Base-by-base conservation (phyloP, 2,113 vertebrate genomes). In the Taxidea taxus region DNA sequence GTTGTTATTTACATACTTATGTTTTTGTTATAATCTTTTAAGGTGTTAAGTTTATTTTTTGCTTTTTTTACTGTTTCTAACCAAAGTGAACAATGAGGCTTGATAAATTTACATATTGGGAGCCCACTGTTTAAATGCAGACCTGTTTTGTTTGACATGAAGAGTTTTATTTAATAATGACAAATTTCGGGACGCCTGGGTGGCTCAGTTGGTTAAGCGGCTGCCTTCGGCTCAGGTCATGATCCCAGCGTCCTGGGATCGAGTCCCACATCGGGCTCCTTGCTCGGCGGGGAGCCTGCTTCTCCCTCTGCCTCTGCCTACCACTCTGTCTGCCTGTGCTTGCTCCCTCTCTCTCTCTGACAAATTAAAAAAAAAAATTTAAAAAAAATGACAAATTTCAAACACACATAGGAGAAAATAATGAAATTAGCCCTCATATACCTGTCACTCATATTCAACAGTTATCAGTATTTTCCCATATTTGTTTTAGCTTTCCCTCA, bases 161-260 rank as follows among this genome's bases (percentile, higher is more conserved):
- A 47, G 74, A 72, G 42, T 62, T 95, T 80, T 56, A 66, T 90
- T 86, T 95, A 81, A 54, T 81, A 42, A 87, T 87, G n/a, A 87
- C 80, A 86, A 70, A 80, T 87, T 91, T 80, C 29, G n/a, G n/a
- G n/a, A n/a, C n/a, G n/a, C n/a, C n/a, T n/a, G n/a, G n/a, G n/a
- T n/a, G n/a, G n/a, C n/a, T n/a, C n/a, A n/a, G n/a, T n/a, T n/a
- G n/a, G n/a, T n/a, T n/a, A n/a, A n/a, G n/a, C n/a, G n/a, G n/a
- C n/a, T n/a, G n/a, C n/a, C n/a, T n/a, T n/a, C n/a, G n/a, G n/a
- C n/a, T n/a, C n/a, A n/a, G n/a, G n/a, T n/a, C n/a, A n/a, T n/a
- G n/a, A n/a, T n/a, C n/a, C n/a, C n/a, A n/a, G n/a, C n/a, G n/a
- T n/a, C n/a, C n/a, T n/a, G n/a, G n/a, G n/a, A n/a, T n/a, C n/a